Evolutionary conservation across 1,140 invertebrate species (phyloP), one percentile per base, ranked within the genome.

Genomic region (Pararge aegeria): DNA sequence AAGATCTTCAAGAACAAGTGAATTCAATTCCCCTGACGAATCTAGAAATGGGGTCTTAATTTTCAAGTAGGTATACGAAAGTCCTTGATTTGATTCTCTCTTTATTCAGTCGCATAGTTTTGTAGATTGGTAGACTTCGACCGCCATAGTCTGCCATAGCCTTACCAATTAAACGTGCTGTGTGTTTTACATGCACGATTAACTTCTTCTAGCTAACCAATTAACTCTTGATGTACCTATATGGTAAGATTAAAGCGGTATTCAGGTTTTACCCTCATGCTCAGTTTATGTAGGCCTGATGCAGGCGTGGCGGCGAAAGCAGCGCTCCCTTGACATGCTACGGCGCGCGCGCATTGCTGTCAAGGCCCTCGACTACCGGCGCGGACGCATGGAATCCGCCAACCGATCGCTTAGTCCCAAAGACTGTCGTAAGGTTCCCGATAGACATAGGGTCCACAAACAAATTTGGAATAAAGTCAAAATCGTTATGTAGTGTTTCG

Each of bases 241-340:
- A 55, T 18, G 27, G 52, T 9, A 6, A 51, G 38, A 46, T 66
- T 49, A 66, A 58, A 57, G 24, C n/a, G 55, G 29, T 66, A 66
- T 66, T 46, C 51, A 58, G 58, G 58, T 62, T 57, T 54, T 60
- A 59, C 56, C 53, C 56, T 62, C 50, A 64, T 53, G 48, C n/a
- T 44, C 15, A 50, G 40, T 56, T 58, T 73, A 73, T 69, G 60
- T 76, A 76, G 72, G 68, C 61, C 71, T 64, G 63, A 57, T 51
- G 55, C 71, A 78, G 85, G 80, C 81, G 81, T 76, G 79, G 75
- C 83, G 71, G 86, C 83, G 86, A 89, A 89, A 89, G 83, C 86
- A 83, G 81, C 69, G 75, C 83, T 87, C 86, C 86, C 86, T 89
- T 89, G 86, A 89, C 86, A 89, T 71, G 86, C 73, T 75, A 86